Evolutionary conservation across 2,888 invertebrate genomes (phyloP).

Genomic region (Spisula subtruncata): DNA sequence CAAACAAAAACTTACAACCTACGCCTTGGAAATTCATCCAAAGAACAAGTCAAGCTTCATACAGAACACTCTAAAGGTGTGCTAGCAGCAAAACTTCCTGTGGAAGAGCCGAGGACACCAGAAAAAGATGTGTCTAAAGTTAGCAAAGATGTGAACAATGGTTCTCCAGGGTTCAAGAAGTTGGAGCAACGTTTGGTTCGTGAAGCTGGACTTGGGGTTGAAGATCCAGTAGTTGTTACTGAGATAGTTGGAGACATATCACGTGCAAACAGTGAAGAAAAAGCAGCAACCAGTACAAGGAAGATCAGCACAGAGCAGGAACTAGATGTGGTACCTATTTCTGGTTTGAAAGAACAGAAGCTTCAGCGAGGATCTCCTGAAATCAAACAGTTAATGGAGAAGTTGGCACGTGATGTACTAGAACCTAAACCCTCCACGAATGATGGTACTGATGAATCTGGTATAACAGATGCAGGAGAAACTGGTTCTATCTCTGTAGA

Average conservation of each 20-base stretch:
- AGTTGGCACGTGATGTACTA: constrained; percentile 48
- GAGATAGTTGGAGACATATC: not conserved
- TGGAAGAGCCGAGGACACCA: not conserved
- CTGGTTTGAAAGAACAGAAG: constrained; percentile 8
- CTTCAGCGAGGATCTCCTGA: constrained; percentile 30
- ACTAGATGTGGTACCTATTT: not conserved
- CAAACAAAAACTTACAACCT: constrained; percentile 31
- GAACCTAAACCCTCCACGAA: not conserved
- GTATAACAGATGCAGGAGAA: not conserved
- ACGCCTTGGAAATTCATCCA: not conserved
- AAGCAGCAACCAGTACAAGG: not conserved
- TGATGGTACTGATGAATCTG: not conserved
- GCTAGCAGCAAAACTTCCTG: not conserved
- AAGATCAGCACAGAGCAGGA: constrained; percentile 3
- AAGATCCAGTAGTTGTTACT: not conserved
- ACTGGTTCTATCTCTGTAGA: not conserved
- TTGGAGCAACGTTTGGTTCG: constrained; percentile 23
- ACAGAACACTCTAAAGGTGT: not conserved
- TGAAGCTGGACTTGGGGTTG: constrained; percentile 25
- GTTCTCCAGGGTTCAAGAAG: constrained; percentile 31
- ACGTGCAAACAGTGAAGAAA: not conserved
- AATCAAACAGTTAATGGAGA: constrained; percentile 53
- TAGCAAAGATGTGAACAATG: not conserved
- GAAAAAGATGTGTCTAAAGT: not conserved
- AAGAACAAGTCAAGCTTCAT: not conserved